phyloP scores from a whole-genome alignment of 2,888 invertebrate species.

The Chaetogeoica ovagalla region DNA sequence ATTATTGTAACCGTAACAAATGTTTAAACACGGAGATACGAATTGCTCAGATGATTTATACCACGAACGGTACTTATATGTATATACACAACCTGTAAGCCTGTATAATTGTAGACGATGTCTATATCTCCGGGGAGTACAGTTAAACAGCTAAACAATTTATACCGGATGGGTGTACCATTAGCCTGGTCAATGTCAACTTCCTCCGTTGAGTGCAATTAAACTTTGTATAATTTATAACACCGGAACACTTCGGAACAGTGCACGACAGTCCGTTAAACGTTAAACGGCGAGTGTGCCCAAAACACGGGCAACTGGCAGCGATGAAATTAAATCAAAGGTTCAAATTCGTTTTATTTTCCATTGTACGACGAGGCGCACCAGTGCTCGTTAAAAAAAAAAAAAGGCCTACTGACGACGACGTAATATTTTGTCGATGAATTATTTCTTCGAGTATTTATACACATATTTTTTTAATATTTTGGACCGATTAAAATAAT shows the following conservation, averaged over 20 bases:
- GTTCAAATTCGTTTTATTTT: background rate
- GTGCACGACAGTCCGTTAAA: no score
- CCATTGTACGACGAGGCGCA: no score
- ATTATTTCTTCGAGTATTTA: no score
- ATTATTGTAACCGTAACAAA: background rate
- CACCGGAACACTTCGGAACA: no score
- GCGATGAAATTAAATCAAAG: background rate
- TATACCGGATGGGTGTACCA: slow-evolving; percentile 42
- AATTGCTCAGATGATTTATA: slow-evolving; percentile 18
- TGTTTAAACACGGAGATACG: slow-evolving; percentile 1
- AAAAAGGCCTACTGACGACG: no score
- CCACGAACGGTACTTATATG: background rate
- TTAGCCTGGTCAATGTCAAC: slow-evolving; percentile 25
- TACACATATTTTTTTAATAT: no score
- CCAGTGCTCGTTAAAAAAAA: no score
- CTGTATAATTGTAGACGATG: background rate
- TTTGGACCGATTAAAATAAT: no score
- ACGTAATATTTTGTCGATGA: no score
- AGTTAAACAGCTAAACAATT: slow-evolving; percentile 35
- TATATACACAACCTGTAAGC: background rate
- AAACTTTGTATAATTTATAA: slow-evolving; percentile 31
- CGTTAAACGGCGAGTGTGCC: no score
- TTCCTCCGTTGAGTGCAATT: slow-evolving; percentile 29
- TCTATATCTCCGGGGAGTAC: background rate
- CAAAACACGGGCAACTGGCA: no score